These are phyloP conservation scores for Probosciger aterrimus DNA, from an alignment of 2,113 vertebrate species.

Conservation along the genomic window DNA sequence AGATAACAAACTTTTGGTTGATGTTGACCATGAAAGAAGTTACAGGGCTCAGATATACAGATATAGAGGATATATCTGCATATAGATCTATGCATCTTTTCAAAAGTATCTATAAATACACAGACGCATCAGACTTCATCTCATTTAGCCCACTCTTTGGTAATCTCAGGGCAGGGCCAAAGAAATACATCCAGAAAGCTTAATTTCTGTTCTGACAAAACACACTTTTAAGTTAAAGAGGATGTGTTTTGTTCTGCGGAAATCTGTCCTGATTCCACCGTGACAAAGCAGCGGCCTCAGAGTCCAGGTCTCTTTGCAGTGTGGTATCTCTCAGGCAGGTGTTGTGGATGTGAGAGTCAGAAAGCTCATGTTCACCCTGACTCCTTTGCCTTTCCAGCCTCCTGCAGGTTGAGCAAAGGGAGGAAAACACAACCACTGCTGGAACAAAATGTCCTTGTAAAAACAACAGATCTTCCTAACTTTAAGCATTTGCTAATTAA, in stretches of 20 bases:
- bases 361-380: not conserved
- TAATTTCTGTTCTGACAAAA: not conserved
- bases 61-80: not conserved
- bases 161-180: not conserved
- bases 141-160: not conserved
- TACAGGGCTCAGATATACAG: not conserved
- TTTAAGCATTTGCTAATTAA: conserved; percentile 32
- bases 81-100: not conserved
- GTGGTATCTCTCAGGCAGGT: not conserved
- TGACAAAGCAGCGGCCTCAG: not conserved
- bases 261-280: not conserved
- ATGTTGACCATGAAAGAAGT: not conserved
- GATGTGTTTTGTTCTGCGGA: not conserved
- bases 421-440: conserved; percentile 22
- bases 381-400: not conserved
- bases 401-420: not conserved
- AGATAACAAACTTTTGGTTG: not conserved
- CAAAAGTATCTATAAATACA: not conserved
- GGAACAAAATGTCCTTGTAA: conserved; percentile 34
- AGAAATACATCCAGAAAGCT: not conserved
- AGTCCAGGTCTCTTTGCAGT: not conserved
- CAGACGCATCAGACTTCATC: not conserved
- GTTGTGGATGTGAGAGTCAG: not conserved
- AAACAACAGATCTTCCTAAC: conserved; percentile 1
- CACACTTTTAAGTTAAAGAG: not conserved